Conservation (phyloP, 1,140 invertebrate species). For the Olivierus martensii region DNA sequence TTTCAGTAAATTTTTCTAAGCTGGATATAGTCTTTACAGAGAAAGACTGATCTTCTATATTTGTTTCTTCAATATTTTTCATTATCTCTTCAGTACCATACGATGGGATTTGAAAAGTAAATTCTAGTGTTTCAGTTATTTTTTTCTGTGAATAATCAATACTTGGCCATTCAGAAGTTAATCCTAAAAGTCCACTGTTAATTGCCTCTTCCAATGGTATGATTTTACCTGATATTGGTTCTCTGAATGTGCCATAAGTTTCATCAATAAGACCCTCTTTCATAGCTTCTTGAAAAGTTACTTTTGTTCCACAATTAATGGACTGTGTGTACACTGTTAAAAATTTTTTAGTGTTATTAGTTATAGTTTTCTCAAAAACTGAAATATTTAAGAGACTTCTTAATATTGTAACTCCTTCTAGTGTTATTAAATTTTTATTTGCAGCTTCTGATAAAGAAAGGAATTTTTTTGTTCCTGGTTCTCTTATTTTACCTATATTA, state of each 20-base stretch:
- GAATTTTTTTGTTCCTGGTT: constrained; percentile 55
- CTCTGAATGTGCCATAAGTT: constrained; percentile 55
- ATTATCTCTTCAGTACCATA: no score
- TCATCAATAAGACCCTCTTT: constrained; percentile 66
- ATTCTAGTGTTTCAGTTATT: no score
- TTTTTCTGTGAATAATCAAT: no score
- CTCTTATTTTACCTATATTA: constrained; percentile 66
- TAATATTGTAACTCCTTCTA: constrained; percentile 66
- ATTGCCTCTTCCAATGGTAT: constrained; percentile 71
- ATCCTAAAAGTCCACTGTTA: constrained; percentile 26
- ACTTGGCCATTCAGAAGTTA: not conserved
- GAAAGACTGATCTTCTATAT: no score
- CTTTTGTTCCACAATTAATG: constrained; percentile 40
- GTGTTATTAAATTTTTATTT: constrained; percentile 62
- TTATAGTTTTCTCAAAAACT: constrained; percentile 67
- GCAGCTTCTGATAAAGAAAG: constrained; percentile 75
- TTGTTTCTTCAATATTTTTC: no score
- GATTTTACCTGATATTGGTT: constrained; percentile 55
- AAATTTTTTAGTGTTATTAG: constrained; percentile 61
- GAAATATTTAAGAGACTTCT: constrained; percentile 70
- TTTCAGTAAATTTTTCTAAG: no score
- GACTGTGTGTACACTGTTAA: constrained; percentile 52
- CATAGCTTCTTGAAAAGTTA: constrained; percentile 61
- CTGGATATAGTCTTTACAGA: no score
- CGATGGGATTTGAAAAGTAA: no score